Evolutionary conservation across 2,888 invertebrate species (phyloP).

Genomic region (Drosophila acutilabella): DNA sequence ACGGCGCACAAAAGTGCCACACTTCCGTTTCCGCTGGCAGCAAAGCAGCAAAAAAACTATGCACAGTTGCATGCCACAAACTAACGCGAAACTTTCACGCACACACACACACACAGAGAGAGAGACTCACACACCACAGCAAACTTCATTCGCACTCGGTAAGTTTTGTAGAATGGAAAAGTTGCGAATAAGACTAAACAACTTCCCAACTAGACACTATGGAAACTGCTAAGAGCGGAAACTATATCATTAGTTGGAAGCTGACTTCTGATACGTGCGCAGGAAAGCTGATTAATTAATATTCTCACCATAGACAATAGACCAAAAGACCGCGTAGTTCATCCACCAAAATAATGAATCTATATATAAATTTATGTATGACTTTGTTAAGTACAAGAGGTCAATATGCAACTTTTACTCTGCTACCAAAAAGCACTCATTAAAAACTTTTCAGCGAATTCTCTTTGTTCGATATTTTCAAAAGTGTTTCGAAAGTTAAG

Average conservation of each 20-base stretch:
- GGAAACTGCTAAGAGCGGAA: constrained; percentile 25
- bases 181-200: constrained; percentile 35
- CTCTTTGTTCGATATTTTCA: neutral
- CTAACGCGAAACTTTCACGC: constrained; percentile 29
- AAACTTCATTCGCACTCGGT: constrained; percentile 34
- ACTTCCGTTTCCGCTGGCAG: constrained; percentile 30
- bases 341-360: neutral
- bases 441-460: neutral
- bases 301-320: constrained; percentile 5
- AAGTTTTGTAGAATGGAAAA: constrained; percentile 32
- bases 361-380: too few relatives aligned
- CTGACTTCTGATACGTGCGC: constrained; percentile 35
- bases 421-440: neutral
- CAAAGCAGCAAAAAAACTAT: neutral
- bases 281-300: constrained; percentile 26
- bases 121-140: constrained; percentile 19
- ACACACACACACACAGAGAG: constrained; percentile 28
- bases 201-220: constrained; percentile 24
- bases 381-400: neutral
- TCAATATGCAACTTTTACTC: constrained; percentile 1
- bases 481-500: neutral
- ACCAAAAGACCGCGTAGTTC: neutral
- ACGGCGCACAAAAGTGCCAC: constrained; percentile 38
- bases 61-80: constrained; percentile 28
- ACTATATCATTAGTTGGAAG: constrained; percentile 31